Evolutionary conservation across 1,140 invertebrate species (phyloP).

Genomic region (Drosophila sp.): DNA sequence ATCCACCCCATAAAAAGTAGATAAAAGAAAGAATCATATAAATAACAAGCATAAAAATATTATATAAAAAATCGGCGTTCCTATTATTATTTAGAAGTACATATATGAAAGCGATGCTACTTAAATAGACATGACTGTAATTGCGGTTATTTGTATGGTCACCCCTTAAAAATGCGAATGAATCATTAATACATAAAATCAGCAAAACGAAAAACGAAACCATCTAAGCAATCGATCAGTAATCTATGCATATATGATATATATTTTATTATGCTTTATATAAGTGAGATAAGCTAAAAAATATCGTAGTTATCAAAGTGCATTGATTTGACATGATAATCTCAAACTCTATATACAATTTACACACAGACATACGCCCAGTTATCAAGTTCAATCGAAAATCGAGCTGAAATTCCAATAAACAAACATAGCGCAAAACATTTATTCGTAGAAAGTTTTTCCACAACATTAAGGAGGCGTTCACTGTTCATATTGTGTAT

Average conservation of each 20-base stretch:
- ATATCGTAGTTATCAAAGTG: background rate
- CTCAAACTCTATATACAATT: background rate
- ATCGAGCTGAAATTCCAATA: background rate
- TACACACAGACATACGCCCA: background rate
- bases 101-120: conserved; percentile 3
- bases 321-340: conserved; percentile 12
- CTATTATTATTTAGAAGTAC: background rate
- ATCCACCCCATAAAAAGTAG: conserved; percentile 38
- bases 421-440: background rate
- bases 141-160: no score
- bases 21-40: background rate
- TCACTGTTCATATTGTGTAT: background rate
- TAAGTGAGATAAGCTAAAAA: background rate
- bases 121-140: conserved; percentile 7
- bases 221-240: conserved; percentile 8
- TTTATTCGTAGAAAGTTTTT: no score
- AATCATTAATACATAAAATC: no score
- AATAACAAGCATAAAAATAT: conserved; percentile 1
- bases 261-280: background rate
- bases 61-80: background rate
- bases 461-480: conserved; percentile 9
- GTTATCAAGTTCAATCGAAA: conserved; percentile 1
- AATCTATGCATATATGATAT: background rate
- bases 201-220: no score
- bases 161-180: no score